Conservation (phyloP, 2,888 invertebrate genomes). For the Clitarchus hookeri region DNA sequence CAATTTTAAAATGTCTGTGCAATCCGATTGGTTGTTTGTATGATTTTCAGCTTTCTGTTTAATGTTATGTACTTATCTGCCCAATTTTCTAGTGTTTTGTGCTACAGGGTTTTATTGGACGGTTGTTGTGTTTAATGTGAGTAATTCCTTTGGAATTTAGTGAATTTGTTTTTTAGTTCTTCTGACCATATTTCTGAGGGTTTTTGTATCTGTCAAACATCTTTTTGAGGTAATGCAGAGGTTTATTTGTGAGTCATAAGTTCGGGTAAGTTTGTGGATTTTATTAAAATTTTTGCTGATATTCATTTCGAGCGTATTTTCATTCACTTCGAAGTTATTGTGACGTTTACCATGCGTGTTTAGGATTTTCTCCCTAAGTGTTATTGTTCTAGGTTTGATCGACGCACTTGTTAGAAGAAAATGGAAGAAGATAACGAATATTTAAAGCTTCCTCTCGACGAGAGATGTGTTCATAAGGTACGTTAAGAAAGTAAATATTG, state of each 20-base stretch:
- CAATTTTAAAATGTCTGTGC: neutral
- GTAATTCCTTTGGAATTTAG: too few species aligned
- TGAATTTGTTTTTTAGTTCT: too few species aligned
- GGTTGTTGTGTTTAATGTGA: neutral
- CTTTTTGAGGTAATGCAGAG: too few species aligned
- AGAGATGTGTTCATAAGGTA: slow-evolving; percentile 88
- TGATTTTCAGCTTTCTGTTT: neutral
- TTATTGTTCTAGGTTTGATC: neutral
- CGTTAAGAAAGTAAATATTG: slow-evolving; percentile 38
- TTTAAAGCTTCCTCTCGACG: slow-evolving; percentile 85
- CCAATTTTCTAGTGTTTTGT: neutral
- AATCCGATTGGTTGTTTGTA: neutral
- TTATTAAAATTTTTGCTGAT: too few species aligned
- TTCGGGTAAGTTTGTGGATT: too few species aligned
- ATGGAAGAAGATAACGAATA: slow-evolving; percentile 90
- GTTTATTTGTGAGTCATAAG: too few species aligned
- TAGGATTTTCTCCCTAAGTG: too few species aligned
- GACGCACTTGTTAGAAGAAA: neutral
- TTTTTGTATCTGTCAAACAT: too few species aligned
- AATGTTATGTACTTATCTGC: neutral
- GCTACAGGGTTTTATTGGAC: neutral
- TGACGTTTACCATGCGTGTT: too few species aligned
- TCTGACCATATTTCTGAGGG: too few species aligned
- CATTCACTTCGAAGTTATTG: too few species aligned
- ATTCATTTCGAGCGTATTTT: too few species aligned